phyloP scores from a whole-genome alignment of 2,888 invertebrate genomes.

The Lasioglossum vierecki region DNA sequence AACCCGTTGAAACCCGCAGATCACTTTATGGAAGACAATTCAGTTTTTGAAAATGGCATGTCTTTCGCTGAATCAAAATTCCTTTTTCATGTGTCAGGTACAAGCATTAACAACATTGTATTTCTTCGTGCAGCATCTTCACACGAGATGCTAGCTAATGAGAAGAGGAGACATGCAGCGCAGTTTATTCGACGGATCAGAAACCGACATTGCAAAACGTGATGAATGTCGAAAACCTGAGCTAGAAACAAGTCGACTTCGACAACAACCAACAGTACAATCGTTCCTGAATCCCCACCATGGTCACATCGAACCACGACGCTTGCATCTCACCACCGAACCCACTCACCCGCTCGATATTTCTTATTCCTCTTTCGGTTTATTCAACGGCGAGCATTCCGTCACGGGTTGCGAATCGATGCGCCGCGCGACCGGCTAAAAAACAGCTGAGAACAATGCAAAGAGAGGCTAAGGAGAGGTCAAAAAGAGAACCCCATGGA shows the following conservation, averaged over 20 bases:
- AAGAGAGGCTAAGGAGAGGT: constrained; percentile 34
- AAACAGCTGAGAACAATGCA: constrained; percentile 30
- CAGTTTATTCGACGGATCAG: neutral
- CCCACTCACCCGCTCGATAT: neutral
- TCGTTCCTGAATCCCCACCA: neutral
- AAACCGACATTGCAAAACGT: neutral
- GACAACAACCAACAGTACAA: neutral
- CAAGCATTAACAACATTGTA: neutral
- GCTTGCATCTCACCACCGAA: constrained; percentile 13
- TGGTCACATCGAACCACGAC: neutral
- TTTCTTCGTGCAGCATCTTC: neutral
- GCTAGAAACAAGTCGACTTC: neutral
- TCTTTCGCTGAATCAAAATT: neutral
- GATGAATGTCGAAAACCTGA: neutral
- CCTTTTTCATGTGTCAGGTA: neutral
- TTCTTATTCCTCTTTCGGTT: constrained; percentile 6
- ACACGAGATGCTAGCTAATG: neutral
- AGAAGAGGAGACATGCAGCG: neutral
- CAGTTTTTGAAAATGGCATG: neutral
- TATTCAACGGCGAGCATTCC: neutral
- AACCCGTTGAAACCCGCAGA: constrained; percentile 23
- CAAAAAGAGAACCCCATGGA: constrained; percentile 46
- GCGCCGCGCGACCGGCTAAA: constrained; percentile 35
- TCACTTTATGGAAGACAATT: constrained; percentile 17
- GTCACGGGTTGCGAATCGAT: constrained; percentile 41